These are phyloP conservation scores for Temnothorax nylanderi DNA, from an alignment of 1,140 invertebrate genomes.

Conservation along the genomic window DNA sequence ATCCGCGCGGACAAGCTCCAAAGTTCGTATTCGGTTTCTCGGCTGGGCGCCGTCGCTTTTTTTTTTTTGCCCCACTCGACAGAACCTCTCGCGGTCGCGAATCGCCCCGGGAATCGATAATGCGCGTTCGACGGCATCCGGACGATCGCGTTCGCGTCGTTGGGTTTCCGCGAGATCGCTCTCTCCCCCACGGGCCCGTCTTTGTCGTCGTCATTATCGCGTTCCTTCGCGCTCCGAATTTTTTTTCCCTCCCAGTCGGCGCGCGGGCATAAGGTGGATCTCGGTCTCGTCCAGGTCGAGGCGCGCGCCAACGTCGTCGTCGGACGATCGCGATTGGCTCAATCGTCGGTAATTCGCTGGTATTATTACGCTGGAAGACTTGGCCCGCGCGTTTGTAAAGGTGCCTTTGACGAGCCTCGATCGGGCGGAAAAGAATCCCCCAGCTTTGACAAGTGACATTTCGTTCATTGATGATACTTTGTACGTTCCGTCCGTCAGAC, in stretches of 20 bases:
- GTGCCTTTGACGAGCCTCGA: neutral
- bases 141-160: neutral
- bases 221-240: neutral
- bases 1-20: neutral
- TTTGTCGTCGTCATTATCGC: neutral
- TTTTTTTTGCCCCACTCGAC: neutral
- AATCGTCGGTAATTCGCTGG: slow-evolving; percentile 1
- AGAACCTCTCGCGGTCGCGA: neutral
- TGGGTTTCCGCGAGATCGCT: too few relatives aligned
- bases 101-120: slow-evolving; percentile 25
- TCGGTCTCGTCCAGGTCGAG: neutral
- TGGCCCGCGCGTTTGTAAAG: neutral
- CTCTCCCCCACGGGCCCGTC: neutral
- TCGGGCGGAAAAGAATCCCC: neutral
- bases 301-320: neutral
- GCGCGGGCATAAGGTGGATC: neutral
- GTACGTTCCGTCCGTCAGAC: neutral
- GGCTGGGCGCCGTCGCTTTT: neutral
- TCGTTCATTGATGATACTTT: neutral
- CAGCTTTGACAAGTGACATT: slow-evolving; percentile 20
- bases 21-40: slow-evolving; percentile 13
- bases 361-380: neutral
- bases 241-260: neutral
- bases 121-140: neutral
- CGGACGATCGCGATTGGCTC: slow-evolving; percentile 1